phyloP scores from a whole-genome alignment of 2,797 vertebrate species.

The Rhadinocentrus ornatus region DNA sequence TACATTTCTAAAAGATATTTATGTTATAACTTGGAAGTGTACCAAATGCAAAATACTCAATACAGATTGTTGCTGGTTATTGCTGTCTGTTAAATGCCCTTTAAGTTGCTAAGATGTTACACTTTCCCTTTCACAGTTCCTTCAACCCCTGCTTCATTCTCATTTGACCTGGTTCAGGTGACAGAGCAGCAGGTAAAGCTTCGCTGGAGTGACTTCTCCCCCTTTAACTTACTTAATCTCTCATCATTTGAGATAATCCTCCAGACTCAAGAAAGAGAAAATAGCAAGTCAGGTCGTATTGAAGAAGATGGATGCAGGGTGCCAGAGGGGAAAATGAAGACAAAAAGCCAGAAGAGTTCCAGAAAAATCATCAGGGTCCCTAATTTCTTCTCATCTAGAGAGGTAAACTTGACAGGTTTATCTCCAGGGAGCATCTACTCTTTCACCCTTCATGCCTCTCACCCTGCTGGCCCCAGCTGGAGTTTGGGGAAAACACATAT shows the following conservation, averaged over 20 bases:
- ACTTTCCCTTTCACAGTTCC: slow-evolving; percentile 68
- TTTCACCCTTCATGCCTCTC: slow-evolving; percentile 83
- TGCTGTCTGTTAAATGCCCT: neutral
- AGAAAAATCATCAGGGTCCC: slow-evolving; percentile 57
- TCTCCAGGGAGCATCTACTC: slow-evolving; percentile 85
- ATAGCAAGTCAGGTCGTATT: slow-evolving; percentile 1
- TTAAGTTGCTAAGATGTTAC: neutral
- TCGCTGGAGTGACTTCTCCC: slow-evolving; percentile 77
- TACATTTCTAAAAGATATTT: neutral
- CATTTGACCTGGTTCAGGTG: slow-evolving; percentile 77
- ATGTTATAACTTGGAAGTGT: neutral
- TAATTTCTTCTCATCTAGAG: slow-evolving; percentile 58
- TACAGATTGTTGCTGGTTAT: neutral
- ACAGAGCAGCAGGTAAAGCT: slow-evolving; percentile 82
- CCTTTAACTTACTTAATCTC: slow-evolving; percentile 59
- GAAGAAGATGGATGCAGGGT: slow-evolving; percentile 20
- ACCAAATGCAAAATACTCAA: neutral
- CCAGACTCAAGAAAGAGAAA: slow-evolving; percentile 78
- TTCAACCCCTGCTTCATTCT: slow-evolving; percentile 71
- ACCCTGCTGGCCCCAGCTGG: slow-evolving; percentile 75
- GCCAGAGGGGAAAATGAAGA: slow-evolving; percentile 7
- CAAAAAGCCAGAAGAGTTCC: slow-evolving; percentile 1
- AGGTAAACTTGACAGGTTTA: slow-evolving; percentile 78
- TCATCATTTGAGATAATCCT: slow-evolving; percentile 74
- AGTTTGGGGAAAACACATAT: slow-evolving; percentile 76